Evolutionary conservation across 2,888 invertebrate species (phyloP).

Genomic region (Apoda limacodes): DNA sequence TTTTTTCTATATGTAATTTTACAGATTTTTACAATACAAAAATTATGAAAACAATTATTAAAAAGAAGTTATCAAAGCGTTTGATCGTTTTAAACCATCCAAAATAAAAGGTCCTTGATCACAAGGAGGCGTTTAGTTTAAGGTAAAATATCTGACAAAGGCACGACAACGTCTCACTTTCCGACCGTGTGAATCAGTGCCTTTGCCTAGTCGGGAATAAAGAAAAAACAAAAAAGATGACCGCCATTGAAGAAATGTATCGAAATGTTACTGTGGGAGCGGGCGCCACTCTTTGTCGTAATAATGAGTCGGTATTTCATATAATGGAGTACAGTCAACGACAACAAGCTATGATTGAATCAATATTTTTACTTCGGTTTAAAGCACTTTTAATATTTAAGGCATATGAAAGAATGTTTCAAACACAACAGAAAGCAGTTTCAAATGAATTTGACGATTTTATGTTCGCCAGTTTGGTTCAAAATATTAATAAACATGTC

Average conservation of each 20-base stretch:
- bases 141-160: conserved; percentile 29
- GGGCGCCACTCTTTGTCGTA: conserved; percentile 38
- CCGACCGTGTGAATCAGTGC: conserved; percentile 47
- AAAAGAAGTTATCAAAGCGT: conserved; percentile 33
- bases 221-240: conserved; percentile 27
- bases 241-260: conserved; percentile 46
- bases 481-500: too few species aligned
- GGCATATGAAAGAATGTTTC: too few species aligned
- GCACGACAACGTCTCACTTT: conserved; percentile 39
- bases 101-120: conserved; percentile 29
- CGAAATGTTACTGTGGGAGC: conserved; percentile 47
- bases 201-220: conserved; percentile 21
- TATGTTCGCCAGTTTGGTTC: too few species aligned
- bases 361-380: too few species aligned
- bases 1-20: too few species aligned
- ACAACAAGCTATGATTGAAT: too few species aligned
- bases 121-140: conserved; percentile 18
- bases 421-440: too few species aligned
- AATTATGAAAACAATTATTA: too few species aligned
- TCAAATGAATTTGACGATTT: too few species aligned
- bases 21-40: too few species aligned
- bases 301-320: conserved; percentile 39
- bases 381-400: too few species aligned
- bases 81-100: conserved; percentile 33
- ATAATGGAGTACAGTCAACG: conserved; percentile 30